These are phyloP conservation scores for Rhizomys pruinosus DNA, from an alignment of 2,113 vertebrate genomes.

Conservation along the genomic window DNA sequence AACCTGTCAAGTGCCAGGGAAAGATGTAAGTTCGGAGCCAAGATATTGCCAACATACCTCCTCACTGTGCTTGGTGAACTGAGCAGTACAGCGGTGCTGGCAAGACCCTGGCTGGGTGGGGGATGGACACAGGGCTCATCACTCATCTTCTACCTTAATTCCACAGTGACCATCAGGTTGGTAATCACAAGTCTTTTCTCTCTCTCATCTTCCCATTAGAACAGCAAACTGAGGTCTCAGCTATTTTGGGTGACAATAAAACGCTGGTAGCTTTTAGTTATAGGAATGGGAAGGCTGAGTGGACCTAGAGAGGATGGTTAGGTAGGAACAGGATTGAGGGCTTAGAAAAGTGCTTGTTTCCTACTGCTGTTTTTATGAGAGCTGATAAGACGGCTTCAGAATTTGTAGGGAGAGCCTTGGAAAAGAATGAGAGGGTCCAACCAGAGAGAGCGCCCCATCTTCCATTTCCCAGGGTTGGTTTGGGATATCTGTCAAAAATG, in stretches of 20 bases:
- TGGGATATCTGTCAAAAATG: neutral
- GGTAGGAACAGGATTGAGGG: neutral
- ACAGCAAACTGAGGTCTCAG: neutral
- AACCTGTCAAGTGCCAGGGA: neutral
- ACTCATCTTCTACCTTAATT: neutral
- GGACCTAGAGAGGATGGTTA: neutral
- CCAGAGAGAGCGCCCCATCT: neutral
- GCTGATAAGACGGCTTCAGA: constrained; percentile 49
- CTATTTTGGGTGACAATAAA: neutral
- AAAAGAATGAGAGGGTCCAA: constrained; percentile 11
- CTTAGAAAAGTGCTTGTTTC: constrained; percentile 51
- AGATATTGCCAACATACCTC: neutral
- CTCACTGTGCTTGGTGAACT: neutral
- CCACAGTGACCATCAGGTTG: neutral
- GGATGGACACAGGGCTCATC: no score
- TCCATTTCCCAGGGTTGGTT: neutral
- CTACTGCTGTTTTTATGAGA: constrained; percentile 47
- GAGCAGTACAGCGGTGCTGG: rapidly evolving
- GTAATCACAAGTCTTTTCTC: neutral
- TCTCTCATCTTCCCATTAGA: neutral
- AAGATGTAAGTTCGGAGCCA: neutral
- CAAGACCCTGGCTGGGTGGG: neutral
- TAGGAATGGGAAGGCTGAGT: constrained; percentile 56
- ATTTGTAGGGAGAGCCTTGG: neutral
- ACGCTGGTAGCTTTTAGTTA: neutral